Evolutionary conservation across 2,113 vertebrate species (phyloP).

Genomic region (Anhinga rufa): DNA sequence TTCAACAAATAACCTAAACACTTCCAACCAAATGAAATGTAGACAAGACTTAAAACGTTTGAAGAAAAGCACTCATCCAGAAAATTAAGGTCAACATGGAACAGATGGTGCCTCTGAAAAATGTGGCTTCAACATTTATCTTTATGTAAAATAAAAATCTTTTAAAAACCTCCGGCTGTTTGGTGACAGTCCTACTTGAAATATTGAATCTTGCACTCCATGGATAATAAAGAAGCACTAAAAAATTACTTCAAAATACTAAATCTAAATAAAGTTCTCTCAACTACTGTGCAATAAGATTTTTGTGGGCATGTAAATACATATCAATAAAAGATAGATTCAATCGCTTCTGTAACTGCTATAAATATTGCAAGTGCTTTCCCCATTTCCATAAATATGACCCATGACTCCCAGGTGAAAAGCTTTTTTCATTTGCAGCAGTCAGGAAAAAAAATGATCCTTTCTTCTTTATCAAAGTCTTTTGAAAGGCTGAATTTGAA

Average conservation of each 20-base stretch:
- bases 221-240: slow-evolving; percentile 51
- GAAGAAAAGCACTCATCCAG: slow-evolving; percentile 68
- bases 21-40: slow-evolving; percentile 65
- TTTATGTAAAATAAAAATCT: slow-evolving; percentile 57
- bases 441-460: background rate
- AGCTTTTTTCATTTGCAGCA: slow-evolving; percentile 44
- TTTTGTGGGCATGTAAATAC: slow-evolving; percentile 44
- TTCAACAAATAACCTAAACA: slow-evolving; percentile 64
- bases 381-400: slow-evolving; percentile 47
- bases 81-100: slow-evolving; percentile 71
- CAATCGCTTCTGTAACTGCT: background rate
- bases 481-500: slow-evolving; percentile 27
- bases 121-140: slow-evolving; percentile 57
- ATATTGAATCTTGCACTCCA: slow-evolving; percentile 29
- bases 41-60: slow-evolving; percentile 66
- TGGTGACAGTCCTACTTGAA: slow-evolving; percentile 49
- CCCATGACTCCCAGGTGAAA: slow-evolving; percentile 40
- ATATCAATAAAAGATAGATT: slow-evolving; percentile 58
- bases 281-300: background rate
- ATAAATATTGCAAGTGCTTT: slow-evolving; percentile 45
- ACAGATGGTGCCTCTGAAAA: slow-evolving; percentile 66
- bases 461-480: slow-evolving; percentile 26
- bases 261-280: slow-evolving; percentile 59
- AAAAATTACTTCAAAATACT: slow-evolving; percentile 49
- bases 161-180: slow-evolving; percentile 43